These are phyloP conservation scores for Eulemur mongoz DNA, from an alignment of 2,797 vertebrate genomes.

Conservation along the genomic window DNA sequence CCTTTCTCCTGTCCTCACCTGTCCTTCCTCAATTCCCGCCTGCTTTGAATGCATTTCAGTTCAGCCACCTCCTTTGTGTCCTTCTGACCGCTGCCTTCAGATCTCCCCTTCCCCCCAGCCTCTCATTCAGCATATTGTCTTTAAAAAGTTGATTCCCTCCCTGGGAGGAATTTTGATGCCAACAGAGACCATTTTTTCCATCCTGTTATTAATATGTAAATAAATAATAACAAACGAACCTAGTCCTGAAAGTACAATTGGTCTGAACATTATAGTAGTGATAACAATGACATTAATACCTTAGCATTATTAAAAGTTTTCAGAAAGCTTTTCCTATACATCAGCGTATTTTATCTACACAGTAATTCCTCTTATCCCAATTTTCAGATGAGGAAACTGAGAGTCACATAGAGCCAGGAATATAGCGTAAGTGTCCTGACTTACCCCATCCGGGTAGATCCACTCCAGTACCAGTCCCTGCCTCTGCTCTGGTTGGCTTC, in stretches of 20 bases:
- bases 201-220: neutral
- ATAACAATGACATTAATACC: neutral
- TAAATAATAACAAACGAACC: neutral
- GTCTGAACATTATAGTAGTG: neutral
- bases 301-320: neutral
- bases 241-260: neutral
- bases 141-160: neutral
- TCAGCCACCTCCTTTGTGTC: neutral
- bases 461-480: neutral
- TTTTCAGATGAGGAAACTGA: constrained; percentile 12
- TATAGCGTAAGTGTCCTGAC: neutral
- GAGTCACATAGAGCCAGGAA: neutral
- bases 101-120: neutral
- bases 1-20: neutral
- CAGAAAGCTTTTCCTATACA: neutral
- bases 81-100: neutral
- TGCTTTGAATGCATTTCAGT: neutral
- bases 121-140: neutral
- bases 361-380: neutral
- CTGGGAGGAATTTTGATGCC: neutral
- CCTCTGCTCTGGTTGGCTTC: neutral
- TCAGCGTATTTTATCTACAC: neutral
- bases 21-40: neutral
- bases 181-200: neutral
- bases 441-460: accelerated